Base-by-base conservation (phyloP, 2,797 vertebrate genomes). In the Coccyzus lansbergi region DNA sequence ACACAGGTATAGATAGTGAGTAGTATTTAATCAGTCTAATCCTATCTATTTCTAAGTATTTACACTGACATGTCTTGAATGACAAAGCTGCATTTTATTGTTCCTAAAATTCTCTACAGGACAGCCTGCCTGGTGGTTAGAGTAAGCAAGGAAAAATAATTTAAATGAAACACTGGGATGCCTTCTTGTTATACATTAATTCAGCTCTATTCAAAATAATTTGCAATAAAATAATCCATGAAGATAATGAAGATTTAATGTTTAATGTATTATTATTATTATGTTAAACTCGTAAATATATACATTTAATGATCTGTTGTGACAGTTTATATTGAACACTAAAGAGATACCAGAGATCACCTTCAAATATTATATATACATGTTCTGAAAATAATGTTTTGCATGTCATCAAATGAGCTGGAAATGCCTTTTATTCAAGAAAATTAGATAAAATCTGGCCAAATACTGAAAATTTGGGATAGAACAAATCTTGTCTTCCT, bases 351-450 rank as follows among this genome's bases (percentile, higher is more conserved):
- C 33, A 44, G 31, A 48, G 11, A n/a, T 53, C 4, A 65, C n/a
- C 33, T 71, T 40, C 33, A 78, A 53, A 62, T 44, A 5, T 70
- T 56, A n/a, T 36, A 42, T 55, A 78, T 62, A 15, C 52, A 29
- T 18, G 12, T 24, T 67, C 17, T 56, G 14, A 49, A 87, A 51
- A 72, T 25, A 44, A 18, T 5, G 5, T 8, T 56, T 67, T 72
- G 21, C 24, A 62, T 46, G 16, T 44, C 88, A 36, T 84, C 53
- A 70, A 59, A 76, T 78, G 51, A 76, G 55, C 33, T 85, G 49
- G 51, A 79, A 88, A 90, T 76, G 28, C 25, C 88, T 85, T 75
- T 28, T 64, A 92, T 79, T n/a, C 63, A 78, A 86, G 48, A 80
- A 82, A 79, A 51, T 74, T 70, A 81, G 65, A 59, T 69, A 77